These are phyloP conservation scores for Psittacula derbiana DNA, from an alignment of 2,797 vertebrate species.

Conservation along the genomic window DNA sequence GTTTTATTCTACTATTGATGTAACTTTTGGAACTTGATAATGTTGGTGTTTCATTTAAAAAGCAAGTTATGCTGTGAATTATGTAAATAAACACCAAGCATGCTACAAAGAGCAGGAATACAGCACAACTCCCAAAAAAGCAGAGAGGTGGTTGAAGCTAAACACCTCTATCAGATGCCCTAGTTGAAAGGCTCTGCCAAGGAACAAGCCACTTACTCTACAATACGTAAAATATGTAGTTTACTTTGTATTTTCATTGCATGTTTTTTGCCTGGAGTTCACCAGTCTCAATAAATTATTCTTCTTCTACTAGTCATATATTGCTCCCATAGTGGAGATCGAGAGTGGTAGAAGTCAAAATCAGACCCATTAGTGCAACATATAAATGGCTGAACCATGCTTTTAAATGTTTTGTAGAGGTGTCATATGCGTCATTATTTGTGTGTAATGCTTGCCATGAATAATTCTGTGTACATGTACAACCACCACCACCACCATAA, in stretches of 20 bases:
- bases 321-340: not conserved
- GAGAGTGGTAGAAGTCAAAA: not conserved
- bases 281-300: not conserved
- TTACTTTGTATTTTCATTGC: not conserved
- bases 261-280: not conserved
- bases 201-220: not conserved
- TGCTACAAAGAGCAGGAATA: not conserved
- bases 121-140: not conserved
- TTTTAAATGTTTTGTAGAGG: not conserved
- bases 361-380: not conserved
- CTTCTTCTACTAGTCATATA: not conserved
- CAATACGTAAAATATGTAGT: not conserved
- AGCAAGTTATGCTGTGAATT: not conserved
- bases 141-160: not conserved
- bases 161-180: not conserved
- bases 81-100: not conserved
- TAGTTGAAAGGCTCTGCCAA: not conserved
- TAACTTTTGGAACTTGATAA: not conserved
- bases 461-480: not conserved
- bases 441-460: not conserved
- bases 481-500: not conserved
- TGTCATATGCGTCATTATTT: not conserved
- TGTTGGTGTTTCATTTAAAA: not conserved
- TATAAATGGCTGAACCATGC: not conserved
- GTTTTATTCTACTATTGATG: not conserved